Conservation (phyloP, 2,888 invertebrate species). For the Luperina nickerlii region DNA sequence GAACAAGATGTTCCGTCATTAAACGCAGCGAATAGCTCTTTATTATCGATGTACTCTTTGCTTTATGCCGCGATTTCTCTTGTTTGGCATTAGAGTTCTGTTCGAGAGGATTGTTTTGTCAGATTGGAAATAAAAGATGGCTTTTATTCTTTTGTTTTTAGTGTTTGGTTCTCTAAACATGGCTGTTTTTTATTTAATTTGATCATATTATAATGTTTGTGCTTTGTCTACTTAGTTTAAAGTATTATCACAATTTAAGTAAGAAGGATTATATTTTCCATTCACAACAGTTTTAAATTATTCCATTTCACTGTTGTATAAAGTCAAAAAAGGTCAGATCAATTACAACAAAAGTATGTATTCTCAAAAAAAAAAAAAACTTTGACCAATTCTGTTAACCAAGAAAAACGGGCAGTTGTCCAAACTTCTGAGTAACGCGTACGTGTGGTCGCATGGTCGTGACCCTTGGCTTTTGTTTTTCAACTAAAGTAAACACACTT, state of each 20-base stretch:
- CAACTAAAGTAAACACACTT: constrained; percentile 79
- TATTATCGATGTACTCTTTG: constrained; percentile 63
- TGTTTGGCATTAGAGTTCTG: constrained; percentile 9
- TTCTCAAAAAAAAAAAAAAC: constrained; percentile 1
- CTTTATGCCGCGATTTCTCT: constrained; percentile 46
- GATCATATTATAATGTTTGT: not conserved
- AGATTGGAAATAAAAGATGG: not conserved
- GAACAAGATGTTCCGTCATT: constrained; percentile 74
- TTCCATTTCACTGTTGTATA: not conserved
- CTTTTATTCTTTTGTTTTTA: not conserved
- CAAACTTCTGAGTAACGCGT: constrained; percentile 64
- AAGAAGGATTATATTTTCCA: not conserved
- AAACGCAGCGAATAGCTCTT: constrained; percentile 68
- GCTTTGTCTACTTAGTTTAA: not conserved
- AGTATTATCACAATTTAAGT: too few relatives aligned
- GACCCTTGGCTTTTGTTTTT: constrained; percentile 71
- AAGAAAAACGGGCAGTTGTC: constrained; percentile 59
- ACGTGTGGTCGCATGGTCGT: constrained; percentile 79
- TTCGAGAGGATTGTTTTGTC: constrained; percentile 31
- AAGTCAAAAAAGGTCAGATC: not conserved
- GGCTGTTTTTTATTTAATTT: not conserved
- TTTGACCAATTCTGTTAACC: constrained; percentile 34
- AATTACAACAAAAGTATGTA: not conserved
- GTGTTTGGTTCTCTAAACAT: not conserved
- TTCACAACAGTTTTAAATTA: not conserved